Base-by-base conservation (phyloP, 64 coral and sea anemone species). In the Montipora capricornis region DNA sequence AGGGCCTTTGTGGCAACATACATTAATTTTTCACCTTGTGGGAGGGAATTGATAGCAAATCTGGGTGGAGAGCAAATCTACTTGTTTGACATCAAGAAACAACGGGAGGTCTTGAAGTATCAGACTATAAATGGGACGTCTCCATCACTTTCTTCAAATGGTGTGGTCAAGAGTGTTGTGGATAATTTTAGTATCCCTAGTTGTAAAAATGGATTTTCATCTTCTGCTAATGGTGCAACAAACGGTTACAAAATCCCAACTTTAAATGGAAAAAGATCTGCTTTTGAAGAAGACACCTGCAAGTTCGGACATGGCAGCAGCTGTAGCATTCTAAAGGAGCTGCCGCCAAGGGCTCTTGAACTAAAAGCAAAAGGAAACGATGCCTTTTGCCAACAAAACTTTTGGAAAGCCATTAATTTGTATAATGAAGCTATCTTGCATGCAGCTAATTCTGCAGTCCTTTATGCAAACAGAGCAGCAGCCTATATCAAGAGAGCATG, bases 391-490 rank as follows among this genome's bases (percentile, higher is more conserved):
- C 95, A 93, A 48, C 95, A 96, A 92, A 92, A 98, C 89, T 98
- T 96, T 74, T 98, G 94, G 97, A 91, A 87, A 80, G 97, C 97
- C 24, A 91, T 98, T 7, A 98, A 98, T 80, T 83, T 90, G 80
- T 98, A 98, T 76, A 98, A 98, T 89, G 94, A 98, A 66, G 97
- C 97, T 66, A 90, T 98, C 59, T 88, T 74, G 15, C 37, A 91
- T 59, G 94, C 97, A n/a, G 89, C 84, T 44, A 76, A 96, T 57
- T 96, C 97, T 94, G 94, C 97, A 20, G 84, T 98, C 37, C 83
- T 98, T 11, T 98, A 98, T 89, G 97, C 97, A 19, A 98, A 98
- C 69, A 93, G 97, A 67, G 97, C 97, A 79, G 97, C 97, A 24
- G 97, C 97, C 1, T 98, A 62, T 81, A 91, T 98, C 50, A 98